Evolutionary conservation across 2,888 invertebrate genomes (phyloP).

Genomic region (Phragmatobia fuliginosa): DNA sequence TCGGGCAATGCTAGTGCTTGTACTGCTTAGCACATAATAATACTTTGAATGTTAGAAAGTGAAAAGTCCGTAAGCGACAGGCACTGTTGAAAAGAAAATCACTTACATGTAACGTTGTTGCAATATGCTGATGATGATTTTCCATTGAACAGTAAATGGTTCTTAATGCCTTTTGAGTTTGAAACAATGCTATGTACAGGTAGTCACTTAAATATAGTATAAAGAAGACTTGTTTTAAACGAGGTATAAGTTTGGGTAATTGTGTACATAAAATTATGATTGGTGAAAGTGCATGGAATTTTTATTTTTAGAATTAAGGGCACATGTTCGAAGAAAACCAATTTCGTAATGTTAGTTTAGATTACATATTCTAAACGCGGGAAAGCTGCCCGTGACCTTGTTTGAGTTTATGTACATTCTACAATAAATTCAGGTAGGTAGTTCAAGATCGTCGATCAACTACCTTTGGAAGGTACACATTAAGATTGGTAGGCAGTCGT

Average conservation of each 20-base stretch:
- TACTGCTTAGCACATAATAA: conserved; percentile 17
- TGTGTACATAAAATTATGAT: conserved; percentile 13
- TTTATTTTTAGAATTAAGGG: conserved; percentile 2
- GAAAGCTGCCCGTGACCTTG: neutral
- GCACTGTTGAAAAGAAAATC: neutral
- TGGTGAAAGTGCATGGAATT: conserved; percentile 25
- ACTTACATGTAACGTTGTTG: neutral
- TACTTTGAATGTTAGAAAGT: conserved; percentile 6
- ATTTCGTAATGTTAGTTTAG: neutral
- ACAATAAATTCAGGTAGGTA: too few relatives aligned
- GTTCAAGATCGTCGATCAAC: too few relatives aligned
- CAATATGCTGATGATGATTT: neutral
- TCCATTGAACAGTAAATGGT: neutral
- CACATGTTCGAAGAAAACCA: neutral
- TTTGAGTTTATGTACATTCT: too few relatives aligned
- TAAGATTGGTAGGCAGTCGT: too few relatives aligned
- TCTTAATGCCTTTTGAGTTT: conserved; percentile 1
- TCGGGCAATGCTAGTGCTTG: conserved; percentile 15
- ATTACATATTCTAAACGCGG: neutral
- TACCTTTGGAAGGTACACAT: too few relatives aligned
- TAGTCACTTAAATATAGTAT: conserved; percentile 2
- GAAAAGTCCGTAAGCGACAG: conserved; percentile 4
- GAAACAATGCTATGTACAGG: neutral
- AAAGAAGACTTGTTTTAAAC: conserved; percentile 16
- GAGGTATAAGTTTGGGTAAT: conserved; percentile 12